Evolutionary conservation across 2,888 invertebrate genomes (phyloP).

Genomic region (Myathropa florea): DNA sequence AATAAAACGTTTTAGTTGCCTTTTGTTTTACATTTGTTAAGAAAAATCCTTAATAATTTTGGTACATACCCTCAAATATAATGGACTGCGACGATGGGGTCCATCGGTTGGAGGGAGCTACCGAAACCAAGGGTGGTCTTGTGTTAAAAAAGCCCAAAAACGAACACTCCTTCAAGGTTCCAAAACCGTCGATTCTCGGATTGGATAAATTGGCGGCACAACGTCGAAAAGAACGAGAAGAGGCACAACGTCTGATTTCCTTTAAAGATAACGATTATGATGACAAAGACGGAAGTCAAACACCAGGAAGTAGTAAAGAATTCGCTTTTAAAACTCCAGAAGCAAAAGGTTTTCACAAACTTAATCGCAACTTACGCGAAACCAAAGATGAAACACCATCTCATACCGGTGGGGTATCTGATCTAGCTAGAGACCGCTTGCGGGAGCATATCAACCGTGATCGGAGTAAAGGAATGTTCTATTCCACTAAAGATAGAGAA

Average conservation of each 20-base stretch:
- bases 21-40: background rate
- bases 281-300: slow-evolving; percentile 75
- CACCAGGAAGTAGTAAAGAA: slow-evolving; percentile 73
- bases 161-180: slow-evolving; percentile 85
- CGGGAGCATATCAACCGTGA: slow-evolving; percentile 84
- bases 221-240: slow-evolving; percentile 84
- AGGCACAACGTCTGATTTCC: slow-evolving; percentile 85
- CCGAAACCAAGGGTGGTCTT: slow-evolving; percentile 85
- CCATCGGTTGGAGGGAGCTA: slow-evolving; percentile 87
- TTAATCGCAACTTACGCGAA: slow-evolving; percentile 87
- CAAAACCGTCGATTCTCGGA: slow-evolving; percentile 89
- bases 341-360: slow-evolving; percentile 77
- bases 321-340: slow-evolving; percentile 79
- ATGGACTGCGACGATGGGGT: slow-evolving; percentile 79
- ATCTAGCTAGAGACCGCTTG: slow-evolving; percentile 84
- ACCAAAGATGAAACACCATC: slow-evolving; percentile 95
- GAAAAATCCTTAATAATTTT: slow-evolving; percentile 1
- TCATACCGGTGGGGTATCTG: slow-evolving; percentile 94
- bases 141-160: slow-evolving; percentile 84
- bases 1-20: slow-evolving; percentile 57
- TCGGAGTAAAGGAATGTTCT: slow-evolving; percentile 75
- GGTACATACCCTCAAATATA: background rate
- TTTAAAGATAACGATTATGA: slow-evolving; percentile 83
- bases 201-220: slow-evolving; percentile 92
- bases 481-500: slow-evolving; percentile 74